Percentiles rank a stretch among this genome's conserved stretches.
Conservation (phyloP, 2,888 invertebrate genomes). For the Molanna angustata region DNA sequence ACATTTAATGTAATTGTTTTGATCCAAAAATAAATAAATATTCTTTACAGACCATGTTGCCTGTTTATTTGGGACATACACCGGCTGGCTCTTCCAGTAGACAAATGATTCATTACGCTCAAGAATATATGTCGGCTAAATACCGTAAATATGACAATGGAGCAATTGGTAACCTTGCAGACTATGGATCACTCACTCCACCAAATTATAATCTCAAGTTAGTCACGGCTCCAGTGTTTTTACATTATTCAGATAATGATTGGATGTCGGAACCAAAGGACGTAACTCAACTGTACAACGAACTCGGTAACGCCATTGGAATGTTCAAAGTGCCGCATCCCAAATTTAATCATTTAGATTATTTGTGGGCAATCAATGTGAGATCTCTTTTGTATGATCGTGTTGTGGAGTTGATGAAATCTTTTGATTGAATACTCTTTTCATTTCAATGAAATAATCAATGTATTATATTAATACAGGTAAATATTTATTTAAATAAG, state of each 20-base stretch:
- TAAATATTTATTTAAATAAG: too few relatives aligned
- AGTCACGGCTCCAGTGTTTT: conserved; percentile 48
- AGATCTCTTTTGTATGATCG: conserved; percentile 48
- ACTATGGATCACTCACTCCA: conserved; percentile 50
- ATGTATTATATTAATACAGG: too few relatives aligned
- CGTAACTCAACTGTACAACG: conserved; percentile 44
- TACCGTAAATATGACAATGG: conserved; percentile 55
- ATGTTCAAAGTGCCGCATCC: conserved; percentile 47
- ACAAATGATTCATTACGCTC: conserved; percentile 54
- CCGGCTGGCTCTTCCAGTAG: conserved; percentile 53
- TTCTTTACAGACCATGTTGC: conserved; percentile 50
- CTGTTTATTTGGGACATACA: conserved; percentile 50
- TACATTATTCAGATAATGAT: conserved; percentile 55
- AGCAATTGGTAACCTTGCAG: conserved; percentile 42
- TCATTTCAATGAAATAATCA: too few relatives aligned
- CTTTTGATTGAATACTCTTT: conserved; percentile 35
- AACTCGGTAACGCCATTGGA: conserved; percentile 48
- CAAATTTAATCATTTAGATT: conserved; percentile 58
- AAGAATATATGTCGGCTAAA: conserved; percentile 46
- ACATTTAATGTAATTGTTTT: too few relatives aligned
- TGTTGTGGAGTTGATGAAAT: conserved; percentile 47
- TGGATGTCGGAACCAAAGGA: conserved; percentile 51
- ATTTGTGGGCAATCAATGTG: conserved; percentile 53
- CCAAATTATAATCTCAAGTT: conserved; percentile 51
- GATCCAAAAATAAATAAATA: too few relatives aligned